Conservation (phyloP, 2,888 invertebrate genomes). For the Ormyrus rosae region DNA sequence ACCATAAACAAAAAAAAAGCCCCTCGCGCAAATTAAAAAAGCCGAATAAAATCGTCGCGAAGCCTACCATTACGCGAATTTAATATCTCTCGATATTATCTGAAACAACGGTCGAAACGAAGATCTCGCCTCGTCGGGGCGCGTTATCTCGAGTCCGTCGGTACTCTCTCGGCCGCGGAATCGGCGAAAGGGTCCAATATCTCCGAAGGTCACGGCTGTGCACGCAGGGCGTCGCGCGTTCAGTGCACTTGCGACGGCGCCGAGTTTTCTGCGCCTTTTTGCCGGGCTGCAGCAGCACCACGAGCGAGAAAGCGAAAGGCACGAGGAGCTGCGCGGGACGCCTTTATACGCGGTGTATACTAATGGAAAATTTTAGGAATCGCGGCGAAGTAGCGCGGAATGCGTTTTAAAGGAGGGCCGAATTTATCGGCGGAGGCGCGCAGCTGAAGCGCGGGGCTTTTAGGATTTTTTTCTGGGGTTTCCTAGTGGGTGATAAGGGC, state of each 20-base stretch:
- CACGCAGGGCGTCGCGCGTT: slow-evolving; percentile 18
- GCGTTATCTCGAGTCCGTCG: background rate
- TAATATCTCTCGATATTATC: too few species aligned
- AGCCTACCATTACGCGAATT: too few species aligned
- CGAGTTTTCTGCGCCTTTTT: slow-evolving; percentile 37
- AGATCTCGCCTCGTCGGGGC: background rate
- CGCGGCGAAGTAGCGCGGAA: too few species aligned
- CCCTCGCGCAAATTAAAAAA: too few species aligned
- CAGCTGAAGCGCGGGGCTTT: too few species aligned
- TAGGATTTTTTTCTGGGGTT: too few species aligned
- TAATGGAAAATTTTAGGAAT: slow-evolving; percentile 38
- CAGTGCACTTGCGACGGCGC: slow-evolving; percentile 36
- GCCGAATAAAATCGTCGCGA: too few species aligned
- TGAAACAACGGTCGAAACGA: background rate
- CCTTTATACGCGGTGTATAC: slow-evolving; percentile 15
- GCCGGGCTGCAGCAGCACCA: background rate
- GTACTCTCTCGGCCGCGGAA: slow-evolving; percentile 5
- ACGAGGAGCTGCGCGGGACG: background rate
- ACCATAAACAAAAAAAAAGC: too few species aligned
- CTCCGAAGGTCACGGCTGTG: slow-evolving; percentile 30
- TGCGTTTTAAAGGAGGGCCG: too few species aligned
- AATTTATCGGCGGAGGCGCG: too few species aligned
- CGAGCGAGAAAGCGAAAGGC: slow-evolving; percentile 48
- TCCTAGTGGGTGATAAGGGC: too few species aligned
- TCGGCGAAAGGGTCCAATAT: slow-evolving; percentile 43